Evolutionary conservation across 2,113 vertebrate genomes (phyloP).

Genomic region (Pristiophorus japonicus): DNA sequence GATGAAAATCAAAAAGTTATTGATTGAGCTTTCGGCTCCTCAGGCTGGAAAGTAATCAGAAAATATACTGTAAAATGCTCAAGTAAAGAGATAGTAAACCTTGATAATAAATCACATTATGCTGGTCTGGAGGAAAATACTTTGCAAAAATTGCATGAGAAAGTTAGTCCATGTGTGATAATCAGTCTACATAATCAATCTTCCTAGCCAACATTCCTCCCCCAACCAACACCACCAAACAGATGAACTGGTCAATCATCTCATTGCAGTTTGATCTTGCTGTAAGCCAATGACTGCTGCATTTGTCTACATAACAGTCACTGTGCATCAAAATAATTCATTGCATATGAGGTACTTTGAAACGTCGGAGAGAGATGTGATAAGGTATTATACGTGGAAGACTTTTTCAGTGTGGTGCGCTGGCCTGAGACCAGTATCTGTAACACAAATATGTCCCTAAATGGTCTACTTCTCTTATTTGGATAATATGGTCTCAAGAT

Average conservation of each 20-base stretch:
- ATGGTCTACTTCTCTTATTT: not conserved
- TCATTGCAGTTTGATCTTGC: not conserved
- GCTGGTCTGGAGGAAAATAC: not conserved
- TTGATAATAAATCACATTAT: not conserved
- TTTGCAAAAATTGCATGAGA: not conserved
- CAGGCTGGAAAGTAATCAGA: not conserved
- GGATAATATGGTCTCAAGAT: not conserved
- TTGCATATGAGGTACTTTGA: not conserved
- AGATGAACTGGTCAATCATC: not conserved
- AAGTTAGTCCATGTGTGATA: not conserved
- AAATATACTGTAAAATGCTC: not conserved
- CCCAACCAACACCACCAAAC: not conserved
- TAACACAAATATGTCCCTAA: not conserved
- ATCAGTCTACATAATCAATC: not conserved
- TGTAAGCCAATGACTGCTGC: not conserved
- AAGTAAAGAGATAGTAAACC: not conserved
- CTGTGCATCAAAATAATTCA: not conserved
- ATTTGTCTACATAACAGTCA: not conserved
- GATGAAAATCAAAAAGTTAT: constrained; percentile 1
- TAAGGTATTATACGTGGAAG: not conserved
- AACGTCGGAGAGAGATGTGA: not conserved
- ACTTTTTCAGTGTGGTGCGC: not conserved
- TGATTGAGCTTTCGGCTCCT: not conserved
- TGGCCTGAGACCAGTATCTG: not conserved
- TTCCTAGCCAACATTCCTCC: not conserved